Evolutionary conservation across 1,140 invertebrate genomes (phyloP).

Genomic region (Dryas iulia): DNA sequence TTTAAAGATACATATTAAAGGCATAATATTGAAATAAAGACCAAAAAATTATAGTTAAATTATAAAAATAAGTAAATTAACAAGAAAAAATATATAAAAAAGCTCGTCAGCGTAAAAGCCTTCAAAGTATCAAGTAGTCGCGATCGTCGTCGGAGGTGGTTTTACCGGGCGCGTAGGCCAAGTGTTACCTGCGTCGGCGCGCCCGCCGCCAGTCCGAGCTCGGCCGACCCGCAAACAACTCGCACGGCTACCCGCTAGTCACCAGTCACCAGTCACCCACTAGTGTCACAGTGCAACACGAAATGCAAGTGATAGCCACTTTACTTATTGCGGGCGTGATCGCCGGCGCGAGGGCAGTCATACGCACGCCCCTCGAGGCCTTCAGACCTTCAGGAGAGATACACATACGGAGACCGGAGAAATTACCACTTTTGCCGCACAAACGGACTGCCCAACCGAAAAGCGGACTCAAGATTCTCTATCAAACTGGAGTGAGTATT

Average conservation of each 20-base stretch:
- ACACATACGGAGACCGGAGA: conserved; percentile 66
- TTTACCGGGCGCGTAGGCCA: conserved; percentile 73
- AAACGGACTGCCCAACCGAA: conserved; percentile 55
- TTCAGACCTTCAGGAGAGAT: conserved; percentile 68
- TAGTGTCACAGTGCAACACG: conserved; percentile 35
- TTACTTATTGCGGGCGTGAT: conserved; percentile 56
- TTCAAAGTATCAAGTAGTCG: conserved; percentile 55
- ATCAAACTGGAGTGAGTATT: conserved; percentile 71
- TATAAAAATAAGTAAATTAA: background rate
- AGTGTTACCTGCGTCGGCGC: conserved; percentile 68
- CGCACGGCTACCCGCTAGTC: conserved; percentile 34
- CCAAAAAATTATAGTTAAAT: background rate
- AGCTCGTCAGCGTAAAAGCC: conserved; percentile 11
- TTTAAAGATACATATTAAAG: background rate
- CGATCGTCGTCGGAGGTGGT: conserved; percentile 56
- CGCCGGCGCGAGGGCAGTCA: conserved; percentile 54
- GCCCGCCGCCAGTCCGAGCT: conserved; percentile 61
- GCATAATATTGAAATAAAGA: background rate
- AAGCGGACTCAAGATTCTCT: conserved; percentile 66
- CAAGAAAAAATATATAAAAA: background rate
- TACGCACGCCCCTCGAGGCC: conserved; percentile 69
- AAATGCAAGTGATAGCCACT: conserved; percentile 65
- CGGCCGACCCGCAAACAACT: conserved; percentile 46
- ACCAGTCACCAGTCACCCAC: conserved; percentile 29
- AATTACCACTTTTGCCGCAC: conserved; percentile 62